These are phyloP conservation scores for Salpingus planirostris DNA, from an alignment of 2,888 invertebrate species.

Conservation along the genomic window DNA sequence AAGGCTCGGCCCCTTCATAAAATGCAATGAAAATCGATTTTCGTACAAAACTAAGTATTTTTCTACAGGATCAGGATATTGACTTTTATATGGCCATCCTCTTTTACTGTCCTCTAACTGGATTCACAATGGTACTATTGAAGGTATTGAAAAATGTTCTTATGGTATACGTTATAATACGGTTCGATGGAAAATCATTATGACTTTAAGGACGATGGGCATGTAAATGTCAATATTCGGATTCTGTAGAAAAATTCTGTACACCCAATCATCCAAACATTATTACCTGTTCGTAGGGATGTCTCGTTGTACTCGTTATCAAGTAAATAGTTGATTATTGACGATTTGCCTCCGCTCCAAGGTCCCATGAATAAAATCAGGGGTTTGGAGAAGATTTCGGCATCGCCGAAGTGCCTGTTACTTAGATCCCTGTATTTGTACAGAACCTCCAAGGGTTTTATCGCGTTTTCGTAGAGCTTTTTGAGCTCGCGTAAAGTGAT, in stretches of 20 bases:
- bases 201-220: no score
- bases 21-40: slow-evolving; percentile 3
- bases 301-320: slow-evolving; percentile 77
- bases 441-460: slow-evolving; percentile 81
- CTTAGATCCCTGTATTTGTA: slow-evolving; percentile 90
- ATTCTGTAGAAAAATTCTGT: no score
- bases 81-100: no score
- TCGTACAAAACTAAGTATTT: slow-evolving; percentile 2
- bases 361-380: slow-evolving; percentile 90
- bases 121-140: no score
- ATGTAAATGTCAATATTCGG: no score
- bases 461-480: slow-evolving; percentile 74
- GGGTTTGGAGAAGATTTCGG: slow-evolving; percentile 91
- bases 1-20: slow-evolving; percentile 86
- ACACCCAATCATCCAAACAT: no score
- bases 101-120: no score
- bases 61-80: no score
- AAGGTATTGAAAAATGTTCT: no score
- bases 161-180: no score
- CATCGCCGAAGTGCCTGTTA: slow-evolving; percentile 85
- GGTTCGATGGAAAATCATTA: no score
- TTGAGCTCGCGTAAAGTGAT: slow-evolving; percentile 77
- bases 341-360: slow-evolving; percentile 94
- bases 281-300: slow-evolving; percentile 82
- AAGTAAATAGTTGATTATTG: slow-evolving; percentile 85